Evolutionary conservation across 2,888 invertebrate species (phyloP).

Genomic region (Tenthredo scrophulariae): DNA sequence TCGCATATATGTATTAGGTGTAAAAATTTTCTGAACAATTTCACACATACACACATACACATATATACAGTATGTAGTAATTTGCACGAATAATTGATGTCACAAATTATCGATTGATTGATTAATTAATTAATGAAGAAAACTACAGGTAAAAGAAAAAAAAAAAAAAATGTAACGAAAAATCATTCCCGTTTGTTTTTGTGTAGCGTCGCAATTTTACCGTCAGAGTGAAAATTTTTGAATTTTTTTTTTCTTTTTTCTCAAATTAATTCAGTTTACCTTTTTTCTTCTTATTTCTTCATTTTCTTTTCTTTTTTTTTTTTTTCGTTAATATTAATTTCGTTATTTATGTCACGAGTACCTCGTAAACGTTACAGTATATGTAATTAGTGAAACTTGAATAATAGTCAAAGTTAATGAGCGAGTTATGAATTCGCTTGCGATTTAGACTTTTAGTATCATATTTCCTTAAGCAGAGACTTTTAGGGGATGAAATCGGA

Average conservation of each 20-base stretch:
- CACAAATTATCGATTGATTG: background rate
- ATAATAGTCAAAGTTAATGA: background rate
- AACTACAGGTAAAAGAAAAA: background rate
- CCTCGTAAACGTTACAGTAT: background rate
- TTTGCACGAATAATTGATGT: background rate
- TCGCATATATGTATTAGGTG: too few species aligned
- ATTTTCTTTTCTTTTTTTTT: background rate
- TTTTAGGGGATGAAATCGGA: background rate
- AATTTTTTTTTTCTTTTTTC: background rate
- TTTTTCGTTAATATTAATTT: background rate
- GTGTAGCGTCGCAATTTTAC: background rate
- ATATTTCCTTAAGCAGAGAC: background rate
- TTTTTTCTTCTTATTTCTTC: background rate
- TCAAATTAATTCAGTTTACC: too few species aligned
- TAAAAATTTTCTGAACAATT: too few species aligned
- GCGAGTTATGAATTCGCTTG: background rate
- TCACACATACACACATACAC: too few species aligned
- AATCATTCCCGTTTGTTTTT: background rate
- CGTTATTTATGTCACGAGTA: background rate
- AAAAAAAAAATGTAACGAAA: background rate
- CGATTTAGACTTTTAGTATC: background rate
- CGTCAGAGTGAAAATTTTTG: background rate
- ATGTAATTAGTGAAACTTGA: too few species aligned
- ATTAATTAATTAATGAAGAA: conserved; percentile 1
- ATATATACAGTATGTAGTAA: too few species aligned